phyloP scores from a whole-genome alignment of 1,140 invertebrate genomes.

The Zaprionus ghesquierei region DNA sequence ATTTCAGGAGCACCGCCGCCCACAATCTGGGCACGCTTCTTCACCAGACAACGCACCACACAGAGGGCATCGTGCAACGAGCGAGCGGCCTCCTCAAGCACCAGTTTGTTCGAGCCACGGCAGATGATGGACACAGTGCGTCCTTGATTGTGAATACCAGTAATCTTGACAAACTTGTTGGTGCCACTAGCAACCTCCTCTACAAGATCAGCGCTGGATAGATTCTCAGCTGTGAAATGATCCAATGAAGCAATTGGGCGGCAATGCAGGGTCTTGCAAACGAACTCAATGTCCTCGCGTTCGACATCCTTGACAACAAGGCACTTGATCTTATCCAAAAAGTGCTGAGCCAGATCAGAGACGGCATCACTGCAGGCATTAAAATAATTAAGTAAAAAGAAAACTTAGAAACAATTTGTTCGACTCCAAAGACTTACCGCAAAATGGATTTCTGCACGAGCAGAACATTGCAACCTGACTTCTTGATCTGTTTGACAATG shows the following conservation, averaged over 20 bases:
- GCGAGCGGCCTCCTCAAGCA: conserved; percentile 96
- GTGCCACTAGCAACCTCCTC: conserved; percentile 96
- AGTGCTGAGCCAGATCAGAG: conserved; percentile 98
- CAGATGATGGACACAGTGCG: conserved; percentile 96
- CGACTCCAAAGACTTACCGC: conserved; percentile 82
- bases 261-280: conserved; percentile 97
- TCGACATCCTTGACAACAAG: conserved; percentile 99
- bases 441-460: conserved; percentile 99
- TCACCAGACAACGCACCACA: conserved; percentile 98
- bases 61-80: conserved; percentile 99
- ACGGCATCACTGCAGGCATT: conserved; percentile 89
- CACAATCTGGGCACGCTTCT: conserved; percentile 94
- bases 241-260: conserved; percentile 99
- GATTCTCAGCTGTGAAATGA: conserved; percentile 96
- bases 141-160: conserved; percentile 94
- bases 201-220: conserved; percentile 96
- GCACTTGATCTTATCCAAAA: conserved; percentile 99
- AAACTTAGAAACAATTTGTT: not conserved
- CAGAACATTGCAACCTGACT: conserved; percentile 98
- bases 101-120: conserved; percentile 98
- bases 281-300: conserved; percentile 98
- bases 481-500: conserved; percentile 99
- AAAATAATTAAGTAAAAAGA: not conserved
- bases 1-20: conserved; percentile 99
- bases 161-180: conserved; percentile 97